Evolutionary conservation across 2,797 vertebrate genomes (phyloP).

Genomic region (Gymnothorax javanicus): DNA sequence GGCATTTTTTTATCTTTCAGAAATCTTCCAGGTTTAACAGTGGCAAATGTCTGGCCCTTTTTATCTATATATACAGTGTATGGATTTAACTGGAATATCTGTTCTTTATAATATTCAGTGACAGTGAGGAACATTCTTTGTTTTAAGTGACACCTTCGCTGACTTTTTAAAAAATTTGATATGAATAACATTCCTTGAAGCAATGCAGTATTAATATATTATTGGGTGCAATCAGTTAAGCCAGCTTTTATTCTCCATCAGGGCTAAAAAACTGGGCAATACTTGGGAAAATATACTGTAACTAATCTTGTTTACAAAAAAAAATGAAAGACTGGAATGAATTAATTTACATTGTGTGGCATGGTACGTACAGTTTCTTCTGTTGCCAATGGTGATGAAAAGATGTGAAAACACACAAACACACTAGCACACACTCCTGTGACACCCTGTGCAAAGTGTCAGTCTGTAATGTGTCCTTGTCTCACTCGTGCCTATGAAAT

Average conservation of each 20-base stretch:
- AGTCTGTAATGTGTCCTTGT: neutral
- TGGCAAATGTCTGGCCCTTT: slow-evolving; percentile 17
- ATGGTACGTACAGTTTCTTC: slow-evolving; percentile 35
- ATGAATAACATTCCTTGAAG: slow-evolving; percentile 31
- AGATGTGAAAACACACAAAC: slow-evolving; percentile 31
- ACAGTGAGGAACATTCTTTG: slow-evolving; percentile 39
- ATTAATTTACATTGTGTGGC: slow-evolving; percentile 41
- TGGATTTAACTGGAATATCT: slow-evolving; percentile 30
- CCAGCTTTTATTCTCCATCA: slow-evolving; percentile 47
- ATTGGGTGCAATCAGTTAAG: slow-evolving; percentile 46
- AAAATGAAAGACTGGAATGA: slow-evolving; percentile 30
- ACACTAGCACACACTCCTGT: slow-evolving; percentile 5
- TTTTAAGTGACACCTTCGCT: slow-evolving; percentile 41
- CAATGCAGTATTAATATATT: slow-evolving; percentile 57
- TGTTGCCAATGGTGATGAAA: slow-evolving; percentile 37
- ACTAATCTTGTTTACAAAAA: slow-evolving; percentile 47
- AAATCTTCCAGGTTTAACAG: slow-evolving; percentile 22
- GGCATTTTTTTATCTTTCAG: slow-evolving; percentile 36
- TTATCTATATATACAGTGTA: slow-evolving; percentile 21
- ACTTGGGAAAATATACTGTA: slow-evolving; percentile 41
- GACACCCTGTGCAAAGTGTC: neutral
- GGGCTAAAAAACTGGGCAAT: slow-evolving; percentile 51
- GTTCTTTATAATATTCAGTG: slow-evolving; percentile 32
- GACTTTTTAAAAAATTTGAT: slow-evolving; percentile 31
- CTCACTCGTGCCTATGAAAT: slow-evolving; percentile 22